Evolutionary conservation across 2,888 invertebrate genomes (phyloP), one percentile per base, ranked within the genome.

Genomic region (Ectemnius continuus): DNA sequence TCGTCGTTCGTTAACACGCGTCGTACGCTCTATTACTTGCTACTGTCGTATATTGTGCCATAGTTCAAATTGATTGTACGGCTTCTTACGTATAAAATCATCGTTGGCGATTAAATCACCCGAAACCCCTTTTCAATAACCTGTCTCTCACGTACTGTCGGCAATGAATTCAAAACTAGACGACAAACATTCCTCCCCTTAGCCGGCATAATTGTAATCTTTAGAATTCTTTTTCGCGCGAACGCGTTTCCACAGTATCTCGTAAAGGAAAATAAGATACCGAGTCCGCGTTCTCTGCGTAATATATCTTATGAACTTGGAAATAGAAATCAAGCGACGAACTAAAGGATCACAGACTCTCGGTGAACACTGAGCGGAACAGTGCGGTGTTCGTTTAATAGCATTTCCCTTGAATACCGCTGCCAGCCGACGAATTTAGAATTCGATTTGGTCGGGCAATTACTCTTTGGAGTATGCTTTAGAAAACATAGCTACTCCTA

Each of bases 21-120:
- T 52, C 47, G n/a, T 47, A 47, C 47, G n/a, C n/a, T 47, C 4
- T n/a, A 47, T n/a, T n/a, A n/a, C 52, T 16, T 65, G 11, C 16
- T 58, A 70, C 46, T 14, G 69, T 76, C 52, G n/a, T 52, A 52
- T 63, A 61, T 70, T 80, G 70, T 76, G 69, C 72, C 76, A 76
- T 66, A 77, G 73, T 75, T 82, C 67, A 78, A 76, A 76, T 74
- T 75, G 68, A 79, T 72, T 69, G 68, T 71, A 67, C 46, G 71
- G 63, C 70, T 70, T 6, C 67, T 74, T 52, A 14, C 16, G 28
- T 73, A 73, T 64, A 67, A 76, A 82, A 73, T 61, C 72, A 73
- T 73, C 16, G 60, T 66, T 72, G 36, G 36, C 36, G 36, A 36
- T 36, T 36, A 8, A 36, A 36, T 36, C 8, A 11, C 8, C 36